phyloP scores from a whole-genome alignment of 2,888 invertebrate genomes.

The Drosophila subquinaria region DNA sequence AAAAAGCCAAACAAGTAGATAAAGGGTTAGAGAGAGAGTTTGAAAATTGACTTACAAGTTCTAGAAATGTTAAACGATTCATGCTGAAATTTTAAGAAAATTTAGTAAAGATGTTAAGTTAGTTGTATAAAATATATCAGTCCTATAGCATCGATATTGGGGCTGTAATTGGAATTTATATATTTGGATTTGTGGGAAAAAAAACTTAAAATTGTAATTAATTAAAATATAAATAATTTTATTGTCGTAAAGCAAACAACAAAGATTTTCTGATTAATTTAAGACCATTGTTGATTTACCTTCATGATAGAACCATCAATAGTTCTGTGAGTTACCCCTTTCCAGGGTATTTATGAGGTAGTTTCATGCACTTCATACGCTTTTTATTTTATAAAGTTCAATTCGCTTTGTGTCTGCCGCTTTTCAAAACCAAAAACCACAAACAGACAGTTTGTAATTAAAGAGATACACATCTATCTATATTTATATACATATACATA shows the following conservation, averaged over 20 bases:
- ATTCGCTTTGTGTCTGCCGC: constrained; percentile 7
- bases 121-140: not conserved
- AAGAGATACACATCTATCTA: constrained; percentile 40
- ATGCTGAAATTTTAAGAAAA: not conserved
- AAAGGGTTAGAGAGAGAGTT: not conserved
- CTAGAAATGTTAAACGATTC: not conserved
- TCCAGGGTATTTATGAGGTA: not conserved
- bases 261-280: not conserved
- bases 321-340: not conserved
- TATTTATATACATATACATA: constrained; percentile 19
- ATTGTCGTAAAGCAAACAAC: no score
- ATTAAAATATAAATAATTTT: no score
- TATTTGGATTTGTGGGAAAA: not conserved
- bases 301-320: no score
- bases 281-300: not conserved
- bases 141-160: not conserved
- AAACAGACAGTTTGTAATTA: constrained; percentile 66
- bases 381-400: constrained; percentile 14
- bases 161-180: not conserved
- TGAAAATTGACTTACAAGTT: not conserved
- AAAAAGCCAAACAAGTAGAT: not conserved
- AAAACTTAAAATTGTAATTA: not conserved
- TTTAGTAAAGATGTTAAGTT: not conserved
- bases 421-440: constrained; percentile 57
- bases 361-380: constrained; percentile 24